phyloP scores from a whole-genome alignment of 2,797 vertebrate genomes.

The Perodicticus potto region DNA sequence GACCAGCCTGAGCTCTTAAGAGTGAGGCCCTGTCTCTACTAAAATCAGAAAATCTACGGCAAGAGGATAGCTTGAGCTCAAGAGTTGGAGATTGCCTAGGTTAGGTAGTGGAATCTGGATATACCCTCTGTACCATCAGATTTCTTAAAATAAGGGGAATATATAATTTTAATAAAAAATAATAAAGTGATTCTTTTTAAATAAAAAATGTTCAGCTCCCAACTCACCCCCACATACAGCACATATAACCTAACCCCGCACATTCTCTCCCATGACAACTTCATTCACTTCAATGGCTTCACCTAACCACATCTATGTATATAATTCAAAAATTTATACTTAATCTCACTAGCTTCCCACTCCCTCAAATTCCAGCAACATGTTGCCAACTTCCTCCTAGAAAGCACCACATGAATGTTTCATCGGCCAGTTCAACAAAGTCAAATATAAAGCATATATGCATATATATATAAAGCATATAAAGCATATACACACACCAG shows the following conservation, averaged over 20 bases:
- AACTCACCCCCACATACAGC: not conserved
- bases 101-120: not conserved
- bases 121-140: not conserved
- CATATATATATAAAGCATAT: not conserved
- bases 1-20: too few relatives aligned
- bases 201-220: not conserved
- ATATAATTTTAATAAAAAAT: not conserved
- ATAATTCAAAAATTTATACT: slow-evolving; percentile 17
- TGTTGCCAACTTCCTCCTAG: not conserved
- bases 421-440: not conserved
- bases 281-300: not conserved
- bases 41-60: too few relatives aligned
- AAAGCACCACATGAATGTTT: not conserved
- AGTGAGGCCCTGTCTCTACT: too few relatives aligned
- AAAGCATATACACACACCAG: not conserved
- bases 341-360: not conserved
- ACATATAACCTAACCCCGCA: not conserved
- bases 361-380: not conserved
- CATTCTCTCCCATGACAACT: not conserved
- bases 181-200: not conserved
- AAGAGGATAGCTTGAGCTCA: too few relatives aligned
- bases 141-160: not conserved
- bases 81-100: too few relatives aligned
- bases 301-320: not conserved
- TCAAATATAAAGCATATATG: not conserved